Evolutionary conservation across 2,113 vertebrate species (phyloP).

Genomic region (Sebastes fasciatus): DNA sequence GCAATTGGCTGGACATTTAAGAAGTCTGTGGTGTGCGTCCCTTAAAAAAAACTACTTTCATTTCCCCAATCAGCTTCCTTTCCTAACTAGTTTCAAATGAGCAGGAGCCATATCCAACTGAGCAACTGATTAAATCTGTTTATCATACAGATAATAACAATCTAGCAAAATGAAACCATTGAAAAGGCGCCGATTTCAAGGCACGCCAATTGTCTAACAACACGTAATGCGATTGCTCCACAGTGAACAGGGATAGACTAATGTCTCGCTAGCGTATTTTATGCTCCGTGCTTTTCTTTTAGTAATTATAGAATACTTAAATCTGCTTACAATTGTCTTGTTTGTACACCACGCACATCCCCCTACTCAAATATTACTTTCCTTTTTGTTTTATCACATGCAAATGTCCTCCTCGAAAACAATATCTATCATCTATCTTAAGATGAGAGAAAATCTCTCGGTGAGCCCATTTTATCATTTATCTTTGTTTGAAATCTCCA

Average conservation of each 20-base stretch:
- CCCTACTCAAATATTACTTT: not conserved
- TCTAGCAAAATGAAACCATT: slow-evolving; percentile 30
- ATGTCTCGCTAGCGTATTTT: not conserved
- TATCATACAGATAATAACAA: slow-evolving; percentile 45
- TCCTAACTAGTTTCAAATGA: slow-evolving; percentile 36
- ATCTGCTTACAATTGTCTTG: slow-evolving; percentile 1
- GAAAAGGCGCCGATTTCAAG: not conserved
- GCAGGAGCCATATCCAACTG: slow-evolving; percentile 36
- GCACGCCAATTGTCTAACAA: not conserved
- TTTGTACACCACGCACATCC: not conserved
- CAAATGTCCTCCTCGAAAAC: not conserved
- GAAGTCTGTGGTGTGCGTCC: slow-evolving; percentile 31
- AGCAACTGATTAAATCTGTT: slow-evolving; percentile 67
- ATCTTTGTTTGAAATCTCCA: slow-evolving; percentile 21
- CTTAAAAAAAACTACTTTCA: slow-evolving; percentile 37
- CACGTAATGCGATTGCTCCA: slow-evolving; percentile 10
- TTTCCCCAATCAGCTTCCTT: slow-evolving; percentile 41
- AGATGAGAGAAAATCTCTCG: not conserved
- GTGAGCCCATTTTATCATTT: slow-evolving; percentile 17
- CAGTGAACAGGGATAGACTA: not conserved
- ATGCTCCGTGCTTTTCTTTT: not conserved
- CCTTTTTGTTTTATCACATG: not conserved
- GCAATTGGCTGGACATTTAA: slow-evolving; percentile 47
- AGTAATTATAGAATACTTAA: slow-evolving; percentile 22
- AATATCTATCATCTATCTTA: not conserved